A percentile compares a stretch with the other conserved stretches of the same genome.
Evolutionary conservation across 1,140 invertebrate genomes (phyloP).

Genomic region (Trichogramma pretiosum): DNA sequence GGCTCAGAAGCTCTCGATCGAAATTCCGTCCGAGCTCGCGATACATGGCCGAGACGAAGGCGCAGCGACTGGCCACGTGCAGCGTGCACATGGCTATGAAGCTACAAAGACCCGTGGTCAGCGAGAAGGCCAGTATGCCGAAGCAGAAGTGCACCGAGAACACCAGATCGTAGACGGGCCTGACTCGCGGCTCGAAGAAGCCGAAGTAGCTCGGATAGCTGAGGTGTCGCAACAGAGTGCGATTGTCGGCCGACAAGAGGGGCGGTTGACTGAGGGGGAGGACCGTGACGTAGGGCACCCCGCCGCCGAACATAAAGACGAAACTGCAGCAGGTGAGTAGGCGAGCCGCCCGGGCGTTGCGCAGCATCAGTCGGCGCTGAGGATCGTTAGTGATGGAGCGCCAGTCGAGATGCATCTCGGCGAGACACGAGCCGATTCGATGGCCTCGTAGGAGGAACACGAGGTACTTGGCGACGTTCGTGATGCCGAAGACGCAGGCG

Average conservation of each 20-base stretch:
- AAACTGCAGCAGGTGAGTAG: slow-evolving; percentile 10
- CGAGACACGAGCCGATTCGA: slow-evolving; percentile 15
- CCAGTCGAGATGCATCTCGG: slow-evolving; percentile 23
- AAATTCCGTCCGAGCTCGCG: background rate
- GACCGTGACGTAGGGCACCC: slow-evolving; percentile 19
- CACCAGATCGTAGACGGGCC: background rate
- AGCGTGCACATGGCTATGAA: slow-evolving; percentile 8
- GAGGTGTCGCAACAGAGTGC: slow-evolving; percentile 8
- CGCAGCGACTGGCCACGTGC: background rate
- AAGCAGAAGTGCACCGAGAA: background rate
- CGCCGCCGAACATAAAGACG: slow-evolving; percentile 19
- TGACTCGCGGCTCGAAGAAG: slow-evolving; percentile 20
- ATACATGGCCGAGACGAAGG: background rate
- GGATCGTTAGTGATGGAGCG: background rate
- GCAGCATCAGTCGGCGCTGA: slow-evolving; percentile 21
- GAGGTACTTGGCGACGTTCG: slow-evolving; percentile 4
- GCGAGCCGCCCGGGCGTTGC: slow-evolving; percentile 12
- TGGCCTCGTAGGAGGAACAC: background rate
- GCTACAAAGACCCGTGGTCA: slow-evolving; percentile 22
- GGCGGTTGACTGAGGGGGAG: slow-evolving; percentile 12
- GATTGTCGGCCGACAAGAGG: background rate
- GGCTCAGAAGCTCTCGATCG: background rate
- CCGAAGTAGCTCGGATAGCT: slow-evolving; percentile 25
- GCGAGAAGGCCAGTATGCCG: slow-evolving; percentile 18
- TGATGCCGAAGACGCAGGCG: background rate